Evolutionary conservation across 2,113 vertebrate species (phyloP), one percentile per base, ranked within the genome.

Genomic region (Myotis brandtii): DNA sequence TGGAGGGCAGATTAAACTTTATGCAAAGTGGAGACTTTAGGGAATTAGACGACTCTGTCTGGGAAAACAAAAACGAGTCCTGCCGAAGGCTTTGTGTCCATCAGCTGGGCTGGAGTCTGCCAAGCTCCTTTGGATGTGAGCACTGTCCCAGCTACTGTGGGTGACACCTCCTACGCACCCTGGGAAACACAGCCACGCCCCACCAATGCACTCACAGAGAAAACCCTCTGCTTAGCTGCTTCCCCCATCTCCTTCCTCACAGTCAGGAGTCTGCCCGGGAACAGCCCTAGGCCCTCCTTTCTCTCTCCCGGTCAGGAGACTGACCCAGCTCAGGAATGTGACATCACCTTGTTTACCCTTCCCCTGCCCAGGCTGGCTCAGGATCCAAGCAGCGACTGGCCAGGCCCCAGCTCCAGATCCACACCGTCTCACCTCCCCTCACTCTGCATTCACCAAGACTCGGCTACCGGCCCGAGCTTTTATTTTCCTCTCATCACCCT

Each of bases 401-500:
- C 66, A 20, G 59, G 14, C 67, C 40, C 73, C 34, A 16, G 40
- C 9, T 59, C 75, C 30, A 21, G 21, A 34, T 56, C 75, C 52
- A 43, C 20, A 23, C 40, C 3, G 2, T 4, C 40, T 72, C 8
- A 4, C 64, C 75, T 91, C 43, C 77, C 84, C 4, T 92, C 59
- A 13, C 92, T 80, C 11, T 21, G 20, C 21, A 48, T 77, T 89
- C 52, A 16, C 4, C 32, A 76, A 93, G 50, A 94, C 40, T 77
- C 93, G 64, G 89, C 54, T 86, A 95, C 95, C 90, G 89, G 91
- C 96, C 96, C 64, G 32, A 96, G 95, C 91, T 97, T 96, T 96
- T 93, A 52, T 97, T 97, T 97, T 96, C 96, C 95, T 97, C 66
- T 96, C 96, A 93, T 97, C 97, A 95, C 94, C 95, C 95, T 95